Percentiles rank a stretch among this genome's conserved stretches.
Evolutionary conservation across 2,888 invertebrate genomes (phyloP).

Genomic region (Quadriops clusia): DNA sequence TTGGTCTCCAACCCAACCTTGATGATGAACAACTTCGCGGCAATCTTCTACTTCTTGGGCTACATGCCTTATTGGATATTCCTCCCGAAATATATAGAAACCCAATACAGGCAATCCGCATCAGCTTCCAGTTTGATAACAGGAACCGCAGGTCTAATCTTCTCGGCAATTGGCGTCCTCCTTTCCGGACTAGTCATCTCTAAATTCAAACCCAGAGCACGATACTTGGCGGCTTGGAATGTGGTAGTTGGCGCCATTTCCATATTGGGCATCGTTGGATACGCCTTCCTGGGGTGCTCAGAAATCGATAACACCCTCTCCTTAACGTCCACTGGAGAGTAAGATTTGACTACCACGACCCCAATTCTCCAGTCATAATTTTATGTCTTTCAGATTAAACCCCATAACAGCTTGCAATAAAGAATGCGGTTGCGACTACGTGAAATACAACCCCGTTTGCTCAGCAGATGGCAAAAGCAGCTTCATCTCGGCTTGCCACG

Average conservation of each 20-base stretch:
- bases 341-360: slow-evolving; percentile 18
- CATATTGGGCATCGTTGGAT: slow-evolving; percentile 49
- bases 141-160: slow-evolving; percentile 56
- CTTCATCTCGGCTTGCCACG: slow-evolving; percentile 70
- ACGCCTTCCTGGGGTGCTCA: slow-evolving; percentile 54
- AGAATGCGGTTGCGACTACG: slow-evolving; percentile 56
- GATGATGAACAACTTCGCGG: slow-evolving; percentile 61
- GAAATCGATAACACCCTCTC: slow-evolving; percentile 44
- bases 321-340: slow-evolving; percentile 33
- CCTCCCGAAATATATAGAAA: slow-evolving; percentile 73
- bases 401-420: slow-evolving; percentile 46
- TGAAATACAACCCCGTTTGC: slow-evolving; percentile 63
- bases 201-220: slow-evolving; percentile 51
- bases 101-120: slow-evolving; percentile 65
- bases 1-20: slow-evolving; percentile 53
- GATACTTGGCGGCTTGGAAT: slow-evolving; percentile 58
- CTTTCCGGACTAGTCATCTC: slow-evolving; percentile 54
- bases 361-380: slow-evolving; percentile 6
- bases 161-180: slow-evolving; percentile 57
- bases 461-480: slow-evolving; percentile 48
- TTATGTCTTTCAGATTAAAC: slow-evolving; percentile 34
- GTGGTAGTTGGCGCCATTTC: slow-evolving; percentile 51
- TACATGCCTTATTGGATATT: slow-evolving; percentile 70
- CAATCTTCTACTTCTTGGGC: slow-evolving; percentile 59
- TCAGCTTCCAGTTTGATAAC: slow-evolving; percentile 63